These are phyloP conservation scores for Maccullochella peelii DNA, from an alignment of 2,113 vertebrate species.

Conservation along the genomic window DNA sequence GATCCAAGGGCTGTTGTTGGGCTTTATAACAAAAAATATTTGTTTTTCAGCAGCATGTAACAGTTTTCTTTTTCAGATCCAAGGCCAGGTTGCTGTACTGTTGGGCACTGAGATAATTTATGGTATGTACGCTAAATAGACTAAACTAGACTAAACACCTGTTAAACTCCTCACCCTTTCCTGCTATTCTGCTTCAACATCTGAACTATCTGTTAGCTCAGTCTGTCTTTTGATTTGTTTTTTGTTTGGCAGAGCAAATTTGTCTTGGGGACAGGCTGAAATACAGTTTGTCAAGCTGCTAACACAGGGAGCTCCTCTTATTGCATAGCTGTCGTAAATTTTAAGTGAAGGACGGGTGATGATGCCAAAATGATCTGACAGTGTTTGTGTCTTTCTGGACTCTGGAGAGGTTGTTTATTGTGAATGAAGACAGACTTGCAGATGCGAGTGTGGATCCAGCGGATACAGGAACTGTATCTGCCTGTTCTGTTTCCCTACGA, in stretches of 20 bases:
- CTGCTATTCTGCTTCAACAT: neutral
- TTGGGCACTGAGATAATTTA: neutral
- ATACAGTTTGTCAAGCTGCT: slow-evolving; percentile 28
- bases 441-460: neutral
- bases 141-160: neutral
- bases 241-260: neutral
- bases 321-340: slow-evolving; percentile 21
- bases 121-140: neutral
- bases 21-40: neutral
- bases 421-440: neutral
- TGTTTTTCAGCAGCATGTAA: neutral
- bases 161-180: neutral
- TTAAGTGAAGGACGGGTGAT: slow-evolving; percentile 12
- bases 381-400: slow-evolving; percentile 2
- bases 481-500: neutral
- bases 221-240: neutral
- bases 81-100: neutral
- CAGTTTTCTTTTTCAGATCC: neutral
- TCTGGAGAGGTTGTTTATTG: neutral
- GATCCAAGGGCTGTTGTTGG: neutral
- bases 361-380: slow-evolving; percentile 20
- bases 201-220: slow-evolving; percentile 4
- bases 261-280: slow-evolving; percentile 8
- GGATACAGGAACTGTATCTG: neutral
- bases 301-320: neutral